These are phyloP conservation scores for Rhincodon typus DNA, from an alignment of 2,797 vertebrate species.

Conservation along the genomic window DNA sequence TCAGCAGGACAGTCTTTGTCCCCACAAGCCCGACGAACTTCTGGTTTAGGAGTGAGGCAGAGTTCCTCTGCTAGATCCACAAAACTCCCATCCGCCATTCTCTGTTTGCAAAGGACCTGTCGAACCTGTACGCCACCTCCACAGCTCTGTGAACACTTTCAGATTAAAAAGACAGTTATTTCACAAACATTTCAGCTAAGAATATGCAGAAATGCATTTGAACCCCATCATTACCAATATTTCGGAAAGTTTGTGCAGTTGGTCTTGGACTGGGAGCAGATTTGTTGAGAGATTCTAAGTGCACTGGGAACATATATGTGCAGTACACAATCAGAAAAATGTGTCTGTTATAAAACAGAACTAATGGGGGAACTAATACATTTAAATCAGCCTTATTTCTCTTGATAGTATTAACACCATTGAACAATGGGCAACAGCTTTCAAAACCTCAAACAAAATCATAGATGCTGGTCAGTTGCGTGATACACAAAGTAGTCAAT, in stretches of 20 bases:
- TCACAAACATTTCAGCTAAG: not conserved
- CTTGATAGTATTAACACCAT: not conserved
- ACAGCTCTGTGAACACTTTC: slow-evolving; percentile 83
- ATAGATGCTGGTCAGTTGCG: not conserved
- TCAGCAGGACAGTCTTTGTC: slow-evolving; percentile 71
- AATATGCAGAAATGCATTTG: not conserved
- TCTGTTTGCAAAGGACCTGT: slow-evolving; percentile 75
- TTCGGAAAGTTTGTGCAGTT: not conserved
- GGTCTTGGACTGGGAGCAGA: not conserved
- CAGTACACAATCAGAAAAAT: not conserved
- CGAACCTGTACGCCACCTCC: slow-evolving; percentile 71
- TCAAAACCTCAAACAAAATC: not conserved
- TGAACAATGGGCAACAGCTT: not conserved
- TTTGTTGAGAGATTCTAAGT: no score
- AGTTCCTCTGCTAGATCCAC: slow-evolving; percentile 81
- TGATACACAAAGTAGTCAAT: not conserved
- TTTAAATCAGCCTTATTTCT: not conserved
- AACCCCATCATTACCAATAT: not conserved
- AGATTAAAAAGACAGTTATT: slow-evolving; percentile 1
- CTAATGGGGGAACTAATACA: not conserved
- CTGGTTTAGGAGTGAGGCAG: slow-evolving; percentile 61
- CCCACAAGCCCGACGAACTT: slow-evolving; percentile 63
- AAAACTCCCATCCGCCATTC: slow-evolving; percentile 80
- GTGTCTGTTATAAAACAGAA: not conserved
- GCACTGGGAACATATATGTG: no score